phyloP scores from a whole-genome alignment of 2,113 vertebrate genomes.

The Turnix velox region DNA sequence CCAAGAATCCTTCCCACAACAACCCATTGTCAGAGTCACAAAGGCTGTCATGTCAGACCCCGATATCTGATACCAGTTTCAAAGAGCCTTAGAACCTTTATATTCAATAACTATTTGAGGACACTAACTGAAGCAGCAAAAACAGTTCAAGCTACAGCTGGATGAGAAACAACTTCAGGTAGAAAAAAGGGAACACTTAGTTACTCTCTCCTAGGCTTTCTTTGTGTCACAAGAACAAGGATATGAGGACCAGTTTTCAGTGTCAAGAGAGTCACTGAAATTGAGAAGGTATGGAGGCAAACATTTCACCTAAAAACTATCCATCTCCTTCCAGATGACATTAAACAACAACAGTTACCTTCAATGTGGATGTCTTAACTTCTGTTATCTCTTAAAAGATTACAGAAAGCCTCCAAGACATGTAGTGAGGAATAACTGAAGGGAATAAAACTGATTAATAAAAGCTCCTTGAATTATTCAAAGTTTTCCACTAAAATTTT shows the following conservation, averaged over 20 bases:
- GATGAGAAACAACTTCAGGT: neutral
- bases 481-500: neutral
- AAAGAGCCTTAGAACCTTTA: neutral
- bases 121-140: neutral
- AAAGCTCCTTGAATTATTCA: neutral
- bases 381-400: neutral
- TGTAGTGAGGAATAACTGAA: neutral
- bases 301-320: neutral
- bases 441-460: neutral
- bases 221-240: neutral
- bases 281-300: neutral
- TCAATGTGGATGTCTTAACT: neutral
- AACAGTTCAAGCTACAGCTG: neutral
- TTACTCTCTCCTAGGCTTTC: neutral
- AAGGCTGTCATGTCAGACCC: neutral
- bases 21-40: neutral
- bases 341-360: neutral
- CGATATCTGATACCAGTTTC: neutral
- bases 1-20: neutral
- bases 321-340: neutral
- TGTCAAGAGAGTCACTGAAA: neutral
- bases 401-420: neutral
- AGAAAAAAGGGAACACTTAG: neutral
- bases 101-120: neutral
- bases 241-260: neutral